Percentiles rank a stretch among this genome's conserved stretches.
phyloP scores from a whole-genome alignment of 2,888 invertebrate species.

The Strigamia crassipes region DNA sequence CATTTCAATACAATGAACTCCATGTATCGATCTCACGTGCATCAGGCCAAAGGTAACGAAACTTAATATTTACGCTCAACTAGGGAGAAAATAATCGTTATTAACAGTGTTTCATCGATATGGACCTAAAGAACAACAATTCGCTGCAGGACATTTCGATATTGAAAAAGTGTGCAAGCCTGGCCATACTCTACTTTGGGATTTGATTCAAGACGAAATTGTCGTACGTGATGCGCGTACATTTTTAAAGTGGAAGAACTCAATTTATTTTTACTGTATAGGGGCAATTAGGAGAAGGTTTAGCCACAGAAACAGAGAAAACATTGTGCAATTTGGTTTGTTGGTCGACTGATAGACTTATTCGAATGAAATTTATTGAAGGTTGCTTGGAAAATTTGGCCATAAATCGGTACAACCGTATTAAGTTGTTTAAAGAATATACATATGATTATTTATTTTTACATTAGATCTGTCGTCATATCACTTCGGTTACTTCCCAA shows the following conservation, averaged over 20 bases:
- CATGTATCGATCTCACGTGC: slow-evolving; percentile 54
- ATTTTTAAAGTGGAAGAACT: neutral
- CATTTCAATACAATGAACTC: slow-evolving; percentile 58
- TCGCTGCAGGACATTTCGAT: slow-evolving; percentile 52
- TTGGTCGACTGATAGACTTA: slow-evolving; percentile 85
- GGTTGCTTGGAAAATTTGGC: slow-evolving; percentile 89
- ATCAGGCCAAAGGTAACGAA: slow-evolving; percentile 46
- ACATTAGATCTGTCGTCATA: slow-evolving; percentile 80
- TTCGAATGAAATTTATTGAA: slow-evolving; percentile 92
- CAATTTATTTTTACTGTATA: slow-evolving; percentile 57
- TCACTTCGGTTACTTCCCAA: slow-evolving; percentile 87
- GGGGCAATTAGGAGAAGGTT: slow-evolving; percentile 84
- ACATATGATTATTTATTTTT: neutral
- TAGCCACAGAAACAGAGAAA: slow-evolving; percentile 92
- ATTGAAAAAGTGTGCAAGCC: slow-evolving; percentile 81
- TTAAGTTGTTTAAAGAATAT: neutral
- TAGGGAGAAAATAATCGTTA: neutral
- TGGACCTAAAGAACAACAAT: slow-evolving; percentile 45
- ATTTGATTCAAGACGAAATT: slow-evolving; percentile 86
- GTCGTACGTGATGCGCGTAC: slow-evolving; percentile 71
- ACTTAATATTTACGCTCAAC: neutral
- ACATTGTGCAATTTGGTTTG: slow-evolving; percentile 85
- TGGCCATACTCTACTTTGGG: slow-evolving; percentile 92
- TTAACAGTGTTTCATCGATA: slow-evolving; percentile 42
- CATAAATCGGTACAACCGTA: slow-evolving; percentile 69